Percentiles rank a stretch among this genome's conserved stretches.
phyloP scores from a whole-genome alignment of 2,797 vertebrate species.

The Macropodus opercularis region DNA sequence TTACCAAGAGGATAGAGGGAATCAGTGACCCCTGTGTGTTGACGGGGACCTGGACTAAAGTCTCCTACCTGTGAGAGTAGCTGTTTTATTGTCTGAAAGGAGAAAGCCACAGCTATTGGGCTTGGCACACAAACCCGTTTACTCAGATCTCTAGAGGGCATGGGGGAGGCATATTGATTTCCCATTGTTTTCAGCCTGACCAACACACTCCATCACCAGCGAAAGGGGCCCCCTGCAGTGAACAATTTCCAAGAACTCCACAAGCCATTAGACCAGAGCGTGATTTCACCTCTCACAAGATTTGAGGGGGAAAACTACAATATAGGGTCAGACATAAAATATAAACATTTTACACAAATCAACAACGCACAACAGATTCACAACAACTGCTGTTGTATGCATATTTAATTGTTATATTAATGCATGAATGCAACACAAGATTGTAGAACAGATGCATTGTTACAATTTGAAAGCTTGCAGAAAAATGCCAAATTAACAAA shows the following conservation, averaged over 20 bases:
- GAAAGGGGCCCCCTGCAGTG: conserved; percentile 77
- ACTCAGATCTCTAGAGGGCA: conserved; percentile 71
- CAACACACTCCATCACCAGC: conserved; percentile 77
- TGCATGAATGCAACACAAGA: conserved; percentile 35
- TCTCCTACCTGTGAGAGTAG: conserved; percentile 64
- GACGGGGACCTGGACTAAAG: conserved; percentile 60
- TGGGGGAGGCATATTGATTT: conserved; percentile 77
- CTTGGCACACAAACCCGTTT: conserved; percentile 76
- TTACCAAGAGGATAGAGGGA: conserved; percentile 65
- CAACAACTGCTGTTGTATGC: conserved; percentile 45
- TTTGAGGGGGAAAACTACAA: conserved; percentile 39
- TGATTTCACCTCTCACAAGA: conserved; percentile 56
- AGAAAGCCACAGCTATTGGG: conserved; percentile 59
- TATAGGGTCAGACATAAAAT: conserved; percentile 24
- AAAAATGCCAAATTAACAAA: conserved; percentile 70
- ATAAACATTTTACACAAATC: too few relatives aligned
- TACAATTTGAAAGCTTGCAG: conserved; percentile 53
- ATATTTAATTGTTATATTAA: conserved; percentile 50
- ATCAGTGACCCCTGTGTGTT: conserved; percentile 55
- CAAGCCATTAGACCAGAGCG: conserved; percentile 74
- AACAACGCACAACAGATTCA: conserved; percentile 14
- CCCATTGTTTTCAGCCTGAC: conserved; percentile 77
- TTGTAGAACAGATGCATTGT: conserved; percentile 39
- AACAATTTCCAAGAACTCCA: conserved; percentile 75
- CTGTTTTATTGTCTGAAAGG: conserved; percentile 66